Evolutionary conservation across 1,140 invertebrate genomes (phyloP).

Genomic region (Ruditapes philippinarum): DNA sequence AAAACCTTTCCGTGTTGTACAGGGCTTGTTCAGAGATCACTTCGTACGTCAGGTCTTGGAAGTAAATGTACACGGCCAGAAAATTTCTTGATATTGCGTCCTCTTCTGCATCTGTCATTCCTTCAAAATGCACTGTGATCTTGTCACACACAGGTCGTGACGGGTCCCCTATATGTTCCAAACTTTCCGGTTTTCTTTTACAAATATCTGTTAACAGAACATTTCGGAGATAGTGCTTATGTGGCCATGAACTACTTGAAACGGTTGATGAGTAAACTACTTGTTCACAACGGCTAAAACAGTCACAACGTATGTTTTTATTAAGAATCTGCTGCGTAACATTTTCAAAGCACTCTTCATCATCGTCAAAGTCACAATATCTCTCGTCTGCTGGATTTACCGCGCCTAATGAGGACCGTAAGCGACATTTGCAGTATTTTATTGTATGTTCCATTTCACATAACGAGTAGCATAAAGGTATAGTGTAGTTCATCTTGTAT

Average conservation of each 20-base stretch:
- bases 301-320: neutral
- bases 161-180: too few species aligned
- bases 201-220: constrained; percentile 16
- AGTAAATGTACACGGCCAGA: too few species aligned
- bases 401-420: neutral
- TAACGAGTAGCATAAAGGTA: neutral
- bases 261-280: neutral
- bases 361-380: neutral
- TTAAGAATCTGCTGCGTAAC: neutral
- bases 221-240: neutral
- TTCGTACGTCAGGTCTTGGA: too few species aligned
- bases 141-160: too few species aligned
- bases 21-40: too few species aligned
- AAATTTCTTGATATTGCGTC: too few species aligned
- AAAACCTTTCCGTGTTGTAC: too few species aligned
- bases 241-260: constrained; percentile 18
- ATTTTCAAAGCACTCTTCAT: neutral
- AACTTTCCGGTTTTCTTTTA: neutral
- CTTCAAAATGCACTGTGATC: too few species aligned
- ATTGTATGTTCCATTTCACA: neutral
- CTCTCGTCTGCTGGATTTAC: neutral
- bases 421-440: neutral
- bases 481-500: neutral
- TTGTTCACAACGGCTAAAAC: neutral
- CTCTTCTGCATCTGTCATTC: too few species aligned